Evolutionary conservation across 2,113 vertebrate genomes (phyloP).

Genomic region (Dipodomys merriami): DNA sequence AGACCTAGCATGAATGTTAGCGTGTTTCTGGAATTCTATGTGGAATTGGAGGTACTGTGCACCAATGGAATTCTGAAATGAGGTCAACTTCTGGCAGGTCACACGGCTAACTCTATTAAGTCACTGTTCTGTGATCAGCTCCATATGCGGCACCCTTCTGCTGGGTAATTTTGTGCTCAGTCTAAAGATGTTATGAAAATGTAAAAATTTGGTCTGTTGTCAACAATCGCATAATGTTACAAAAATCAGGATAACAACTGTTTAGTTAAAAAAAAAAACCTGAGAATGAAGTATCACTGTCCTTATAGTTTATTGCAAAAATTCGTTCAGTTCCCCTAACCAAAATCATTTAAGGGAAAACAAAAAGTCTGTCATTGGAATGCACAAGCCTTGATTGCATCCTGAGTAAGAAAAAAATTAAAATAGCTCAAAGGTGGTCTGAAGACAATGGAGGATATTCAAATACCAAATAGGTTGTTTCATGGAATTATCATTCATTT

Average conservation of each 20-base stretch:
- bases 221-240: constrained; percentile 40
- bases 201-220: constrained; percentile 70
- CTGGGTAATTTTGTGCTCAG: constrained; percentile 80
- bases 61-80: constrained; percentile 83
- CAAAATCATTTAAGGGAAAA: not conserved
- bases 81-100: constrained; percentile 88
- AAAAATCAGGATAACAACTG: constrained; percentile 57
- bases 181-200: constrained; percentile 80
- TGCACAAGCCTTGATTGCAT: not conserved
- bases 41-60: constrained; percentile 71
- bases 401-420: not conserved
- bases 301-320: constrained; percentile 52
- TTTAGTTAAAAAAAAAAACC: constrained; percentile 51
- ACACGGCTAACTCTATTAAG: constrained; percentile 82
- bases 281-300: constrained; percentile 55
- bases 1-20: constrained; percentile 62
- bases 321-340: not conserved
- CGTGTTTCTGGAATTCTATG: constrained; percentile 62
- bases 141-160: constrained; percentile 87
- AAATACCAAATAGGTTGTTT: constrained; percentile 26
- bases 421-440: constrained; percentile 12
- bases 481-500: constrained; percentile 7
- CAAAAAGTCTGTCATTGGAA: not conserved
- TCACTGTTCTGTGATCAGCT: constrained; percentile 85
- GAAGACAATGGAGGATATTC: not conserved